Base-by-base conservation (phyloP, 2,888 invertebrate genomes). In the Aricia artaxerxes region DNA sequence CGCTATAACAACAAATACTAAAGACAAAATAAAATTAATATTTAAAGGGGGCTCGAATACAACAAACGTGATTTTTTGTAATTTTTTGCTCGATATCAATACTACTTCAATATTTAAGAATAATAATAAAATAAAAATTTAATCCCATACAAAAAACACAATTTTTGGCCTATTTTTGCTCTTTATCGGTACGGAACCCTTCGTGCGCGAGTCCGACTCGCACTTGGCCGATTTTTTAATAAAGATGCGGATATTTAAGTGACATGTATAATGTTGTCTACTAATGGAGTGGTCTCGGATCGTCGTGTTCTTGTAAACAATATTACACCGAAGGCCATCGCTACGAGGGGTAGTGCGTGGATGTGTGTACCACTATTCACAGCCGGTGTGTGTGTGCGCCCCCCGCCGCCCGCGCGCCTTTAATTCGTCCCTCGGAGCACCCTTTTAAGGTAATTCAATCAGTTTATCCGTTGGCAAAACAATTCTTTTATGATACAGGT, bases 361-460 rank as follows among this genome's bases (percentile, higher is more conserved):
- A 38, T 69, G 69, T 69, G 69, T 11, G 31, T 75, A n/a, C 7
- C 73, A 40, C 73, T 57, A 57, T 16, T 57, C 16, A 16, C 57
- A 57, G 24, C n/a, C 11, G 49, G 49, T 49, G 24, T 49, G 40
- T 7, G 73, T 53, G 69, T 49, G 49, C 49, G 49, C 24, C 73
- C 44, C 49, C 44, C 49, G 16, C 73, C 7, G 5, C 38, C 16
- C n/a, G n/a, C 40, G 7, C 16, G 9, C 49, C 31, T 49, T 53
- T 69, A 38, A 75, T 75, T 75, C 75, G 24, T 75, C 53, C 75
- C 75, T 31, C 49, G 75, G 49, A 69, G 35, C 49, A 75, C 75
- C 75, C 75, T 75, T 75, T 75, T 75, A 75, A 49, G 49, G 75
- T 75, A 75, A 75, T 75, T 75, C 75, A 75, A 75, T 75, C 75